These are phyloP conservation scores for Drosophila kuntzei DNA, from an alignment of 2,888 invertebrate genomes.

Conservation along the genomic window DNA sequence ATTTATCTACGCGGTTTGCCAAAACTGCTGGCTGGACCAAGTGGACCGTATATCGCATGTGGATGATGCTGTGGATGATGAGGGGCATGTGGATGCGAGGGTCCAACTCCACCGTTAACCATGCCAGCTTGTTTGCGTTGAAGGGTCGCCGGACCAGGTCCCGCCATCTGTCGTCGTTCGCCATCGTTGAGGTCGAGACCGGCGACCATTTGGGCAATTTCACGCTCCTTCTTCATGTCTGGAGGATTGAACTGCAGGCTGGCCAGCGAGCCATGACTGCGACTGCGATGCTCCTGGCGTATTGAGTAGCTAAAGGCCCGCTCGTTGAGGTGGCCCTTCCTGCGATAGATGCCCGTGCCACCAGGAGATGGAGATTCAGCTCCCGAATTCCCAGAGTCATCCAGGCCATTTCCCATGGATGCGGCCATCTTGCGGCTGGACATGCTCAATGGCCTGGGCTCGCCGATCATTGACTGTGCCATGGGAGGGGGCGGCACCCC, in stretches of 20 bases:
- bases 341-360: slow-evolving; percentile 94
- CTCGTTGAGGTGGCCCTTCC: slow-evolving; percentile 96
- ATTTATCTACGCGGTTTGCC: slow-evolving; percentile 85
- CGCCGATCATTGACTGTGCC: slow-evolving; percentile 88
- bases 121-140: slow-evolving; percentile 81
- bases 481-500: slow-evolving; percentile 82
- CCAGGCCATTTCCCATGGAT: slow-evolving; percentile 88
- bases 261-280: slow-evolving; percentile 96
- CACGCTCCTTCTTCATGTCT: slow-evolving; percentile 94
- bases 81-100: slow-evolving; percentile 38
- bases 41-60: slow-evolving; percentile 79
- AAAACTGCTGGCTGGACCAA: slow-evolving; percentile 82
- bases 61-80: slow-evolving; percentile 60
- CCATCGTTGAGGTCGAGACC: slow-evolving; percentile 93
- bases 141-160: slow-evolving; percentile 85
- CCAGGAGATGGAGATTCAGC: slow-evolving; percentile 87
- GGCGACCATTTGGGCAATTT: slow-evolving; percentile 97
- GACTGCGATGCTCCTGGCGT: slow-evolving; percentile 95
- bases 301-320: slow-evolving; percentile 97
- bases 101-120: slow-evolving; percentile 70
- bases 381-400: slow-evolving; percentile 86
- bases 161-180: slow-evolving; percentile 75
- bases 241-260: slow-evolving; percentile 95
- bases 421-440: slow-evolving; percentile 88
- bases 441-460: slow-evolving; percentile 87